Evolutionary conservation across 2,888 invertebrate genomes (phyloP).

Genomic region (Agonopterix subpropinquella): DNA sequence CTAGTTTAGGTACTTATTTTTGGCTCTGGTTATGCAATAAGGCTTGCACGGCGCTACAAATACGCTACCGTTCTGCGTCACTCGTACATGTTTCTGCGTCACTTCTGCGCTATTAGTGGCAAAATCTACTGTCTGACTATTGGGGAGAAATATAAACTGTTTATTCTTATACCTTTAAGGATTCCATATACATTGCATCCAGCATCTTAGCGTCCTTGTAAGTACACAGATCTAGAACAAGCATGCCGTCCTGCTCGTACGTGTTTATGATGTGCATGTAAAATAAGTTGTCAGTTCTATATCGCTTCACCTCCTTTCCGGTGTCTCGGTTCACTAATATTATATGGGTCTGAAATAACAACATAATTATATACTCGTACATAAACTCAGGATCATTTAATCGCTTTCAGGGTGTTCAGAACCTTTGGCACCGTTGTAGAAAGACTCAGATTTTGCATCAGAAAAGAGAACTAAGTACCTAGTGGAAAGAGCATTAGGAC

Average conservation of each 20-base stretch:
- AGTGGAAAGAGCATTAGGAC: too few relatives aligned
- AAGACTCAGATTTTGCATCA: neutral
- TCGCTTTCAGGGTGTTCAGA: neutral
- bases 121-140: too few relatives aligned
- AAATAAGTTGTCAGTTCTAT: slow-evolving; percentile 80
- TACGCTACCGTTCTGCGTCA: too few relatives aligned
- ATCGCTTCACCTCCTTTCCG: slow-evolving; percentile 67
- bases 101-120: too few relatives aligned
- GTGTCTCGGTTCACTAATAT: slow-evolving; percentile 77
- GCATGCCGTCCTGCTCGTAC: slow-evolving; percentile 80
- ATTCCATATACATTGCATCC: slow-evolving; percentile 90
- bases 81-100: too few relatives aligned
- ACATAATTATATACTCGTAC: neutral
- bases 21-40: too few relatives aligned
- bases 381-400: neutral
- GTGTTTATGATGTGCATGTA: slow-evolving; percentile 92
- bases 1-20: too few relatives aligned
- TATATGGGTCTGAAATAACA: slow-evolving; percentile 73
- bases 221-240: slow-evolving; percentile 88
- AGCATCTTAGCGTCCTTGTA: slow-evolving; percentile 89
- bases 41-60: too few relatives aligned
- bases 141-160: too few relatives aligned
- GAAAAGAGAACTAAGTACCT: neutral
- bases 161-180: slow-evolving; percentile 78
- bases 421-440: neutral